Base-by-base conservation (phyloP, 2,888 invertebrate species). In the Nebria salina region DNA sequence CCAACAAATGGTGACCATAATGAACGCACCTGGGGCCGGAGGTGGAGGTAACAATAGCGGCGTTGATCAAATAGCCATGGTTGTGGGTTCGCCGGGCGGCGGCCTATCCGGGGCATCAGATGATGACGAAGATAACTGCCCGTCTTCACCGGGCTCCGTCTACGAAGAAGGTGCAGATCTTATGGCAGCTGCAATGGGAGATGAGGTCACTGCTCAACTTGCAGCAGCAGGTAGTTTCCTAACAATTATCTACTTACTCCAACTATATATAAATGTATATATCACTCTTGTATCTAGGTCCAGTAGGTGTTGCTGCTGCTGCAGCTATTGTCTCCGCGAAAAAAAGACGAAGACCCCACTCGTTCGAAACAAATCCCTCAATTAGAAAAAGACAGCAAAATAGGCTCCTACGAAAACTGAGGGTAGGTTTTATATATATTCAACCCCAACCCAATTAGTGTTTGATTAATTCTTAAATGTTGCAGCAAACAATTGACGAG, bases 281-380 rank as follows among this genome's bases (percentile, higher is more conserved):
- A 68, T 25, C 20, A 70, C 25, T 15, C 11, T 25, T 70, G 25
- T 70, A 11, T 70, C 82, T 87, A 96, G 96, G 97, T 82, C 97
- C 98, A 11, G 95, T 98, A 82, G 98, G 98, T 73, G 97, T 98
- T 89, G 98, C 98, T 25, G 98, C 98, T 3, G 98, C 98, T 3
- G 98, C 98, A 70, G 98, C 98, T 70, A 98, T 98, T 85, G 96
- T 97, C 26, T 97, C 98, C 3, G 96, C 97, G 0, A 98, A 98
- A 89, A 98, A 98, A 88, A 92, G 97, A 86, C 98, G 98, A 90
- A 91, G 98, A 85, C 97, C 97, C 66, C 98, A 98, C 90, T 96
- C 97, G 82, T 98, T 98, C 89, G 98, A 98, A 90, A 98, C 98
- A 77, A 98, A 98, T 91, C 98, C 98, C 1, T 98, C 98, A 65